phyloP scores from a whole-genome alignment of 2,797 vertebrate species.

The Syndactyla subalaris region DNA sequence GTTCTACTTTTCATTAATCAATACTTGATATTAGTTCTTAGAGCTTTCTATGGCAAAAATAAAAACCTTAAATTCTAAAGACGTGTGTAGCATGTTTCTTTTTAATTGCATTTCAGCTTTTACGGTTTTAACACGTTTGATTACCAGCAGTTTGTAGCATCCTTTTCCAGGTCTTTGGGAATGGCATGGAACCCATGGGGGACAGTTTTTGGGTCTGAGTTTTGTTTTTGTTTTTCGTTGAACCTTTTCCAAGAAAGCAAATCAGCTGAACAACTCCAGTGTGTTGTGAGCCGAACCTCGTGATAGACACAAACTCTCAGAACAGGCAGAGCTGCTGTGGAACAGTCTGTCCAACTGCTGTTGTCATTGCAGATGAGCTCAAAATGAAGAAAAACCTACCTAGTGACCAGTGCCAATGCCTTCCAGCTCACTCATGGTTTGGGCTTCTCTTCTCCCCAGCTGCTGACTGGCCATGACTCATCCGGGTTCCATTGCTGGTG shows the following conservation, averaged over 20 bases:
- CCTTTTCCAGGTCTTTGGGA: not conserved
- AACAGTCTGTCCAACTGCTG: not conserved
- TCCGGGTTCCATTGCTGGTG: not conserved
- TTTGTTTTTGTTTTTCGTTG: not conserved
- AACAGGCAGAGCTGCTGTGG: not conserved
- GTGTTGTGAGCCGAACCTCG: not conserved
- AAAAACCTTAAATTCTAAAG: slow-evolving; percentile 78
- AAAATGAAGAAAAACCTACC: not conserved
- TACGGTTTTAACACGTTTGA: not conserved
- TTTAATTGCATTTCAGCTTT: not conserved
- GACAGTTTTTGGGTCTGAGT: not conserved
- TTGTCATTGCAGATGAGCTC: not conserved
- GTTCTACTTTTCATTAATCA: slow-evolving; percentile 76
- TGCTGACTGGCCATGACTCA: not conserved
- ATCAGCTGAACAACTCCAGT: not conserved
- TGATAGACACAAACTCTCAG: not conserved
- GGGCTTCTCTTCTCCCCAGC: not conserved
- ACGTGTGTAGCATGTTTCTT: not conserved
- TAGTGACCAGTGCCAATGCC: not conserved
- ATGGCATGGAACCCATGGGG: not conserved
- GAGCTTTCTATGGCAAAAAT: slow-evolving; percentile 82
- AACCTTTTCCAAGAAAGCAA: not conserved
- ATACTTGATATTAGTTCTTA: slow-evolving; percentile 82
- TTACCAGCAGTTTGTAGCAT: not conserved
- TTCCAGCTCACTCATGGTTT: not conserved